Percentiles rank a stretch among this genome's conserved stretches.
Evolutionary conservation across 2,797 vertebrate species (phyloP).

Genomic region (Erpetoichthys calabaricus): DNA sequence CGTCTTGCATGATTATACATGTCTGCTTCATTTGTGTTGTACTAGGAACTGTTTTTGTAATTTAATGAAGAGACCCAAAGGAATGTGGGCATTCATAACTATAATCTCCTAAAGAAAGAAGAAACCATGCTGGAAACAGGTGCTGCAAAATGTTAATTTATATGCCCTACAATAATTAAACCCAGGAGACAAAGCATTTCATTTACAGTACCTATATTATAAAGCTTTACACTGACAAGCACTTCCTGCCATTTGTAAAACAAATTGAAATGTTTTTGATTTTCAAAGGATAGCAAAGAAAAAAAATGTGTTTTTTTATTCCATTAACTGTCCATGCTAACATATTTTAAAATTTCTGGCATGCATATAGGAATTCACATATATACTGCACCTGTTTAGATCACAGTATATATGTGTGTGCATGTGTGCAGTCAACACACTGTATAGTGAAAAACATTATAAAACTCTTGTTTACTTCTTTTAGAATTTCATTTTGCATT

Average conservation of each 20-base stretch:
- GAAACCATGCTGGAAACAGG: slow-evolving; percentile 3
- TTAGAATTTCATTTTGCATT: no score
- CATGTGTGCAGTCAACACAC: no score
- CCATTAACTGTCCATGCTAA: no score
- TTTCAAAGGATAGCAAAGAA: not conserved
- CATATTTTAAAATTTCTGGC: no score
- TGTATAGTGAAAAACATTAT: no score
- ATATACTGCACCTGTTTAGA: no score
- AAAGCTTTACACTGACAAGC: not conserved
- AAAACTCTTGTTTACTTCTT: no score
- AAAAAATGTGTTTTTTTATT: no score
- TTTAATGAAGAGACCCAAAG: slow-evolving; percentile 5
- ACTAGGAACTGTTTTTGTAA: slow-evolving; percentile 3
- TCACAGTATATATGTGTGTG: no score
- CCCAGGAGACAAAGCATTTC: slow-evolving; percentile 1
- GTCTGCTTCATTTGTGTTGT: slow-evolving; percentile 10
- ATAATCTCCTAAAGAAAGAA: not conserved
- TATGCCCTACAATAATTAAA: slow-evolving; percentile 7
- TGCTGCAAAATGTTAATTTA: slow-evolving; percentile 6
- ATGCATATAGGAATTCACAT: no score
- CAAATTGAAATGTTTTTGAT: not conserved
- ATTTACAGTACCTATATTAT: slow-evolving; percentile 11
- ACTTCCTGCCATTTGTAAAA: not conserved
- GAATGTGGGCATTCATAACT: slow-evolving; percentile 2
- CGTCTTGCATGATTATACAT: slow-evolving; percentile 4